Evolutionary conservation across 2,888 invertebrate species (phyloP).

Genomic region (Callimorpha dominula): DNA sequence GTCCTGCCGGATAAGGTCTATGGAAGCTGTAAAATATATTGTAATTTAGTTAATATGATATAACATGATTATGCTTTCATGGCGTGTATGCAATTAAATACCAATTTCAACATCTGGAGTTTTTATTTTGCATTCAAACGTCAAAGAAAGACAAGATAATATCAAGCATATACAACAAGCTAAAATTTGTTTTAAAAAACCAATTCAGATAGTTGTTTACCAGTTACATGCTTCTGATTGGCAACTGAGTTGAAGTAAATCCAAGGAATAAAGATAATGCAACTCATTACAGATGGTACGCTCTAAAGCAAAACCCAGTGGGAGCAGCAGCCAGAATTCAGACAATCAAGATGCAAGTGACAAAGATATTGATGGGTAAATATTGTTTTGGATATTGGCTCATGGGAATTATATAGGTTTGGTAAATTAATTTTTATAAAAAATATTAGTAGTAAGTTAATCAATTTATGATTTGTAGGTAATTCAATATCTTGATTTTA

Average conservation of each 20-base stretch:
- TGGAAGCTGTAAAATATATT: constrained; percentile 1
- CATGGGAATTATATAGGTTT: neutral
- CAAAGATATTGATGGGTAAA: constrained; percentile 84
- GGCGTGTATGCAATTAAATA: constrained; percentile 44
- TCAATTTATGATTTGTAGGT: no score
- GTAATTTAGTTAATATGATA: constrained; percentile 25
- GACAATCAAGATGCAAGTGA: constrained; percentile 75
- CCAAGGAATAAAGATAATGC: constrained; percentile 35
- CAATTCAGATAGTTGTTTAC: neutral
- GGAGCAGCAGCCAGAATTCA: constrained; percentile 77
- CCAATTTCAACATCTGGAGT: constrained; percentile 39
- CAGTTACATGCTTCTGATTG: neutral
- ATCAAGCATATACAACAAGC: neutral
- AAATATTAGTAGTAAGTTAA: no score
- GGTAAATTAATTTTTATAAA: neutral
- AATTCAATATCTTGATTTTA: neutral
- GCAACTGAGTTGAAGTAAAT: constrained; percentile 6
- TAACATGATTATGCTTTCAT: constrained; percentile 6
- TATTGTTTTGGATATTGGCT: constrained; percentile 51
- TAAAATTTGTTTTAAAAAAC: neutral
- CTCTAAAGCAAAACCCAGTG: constrained; percentile 75
- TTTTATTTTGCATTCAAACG: constrained; percentile 46
- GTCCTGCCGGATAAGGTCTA: neutral
- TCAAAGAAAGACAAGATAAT: constrained; percentile 16
- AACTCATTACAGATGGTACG: constrained; percentile 82